Conservation (phyloP, 2,113 vertebrate species). For the Trogon surrucura region DNA sequence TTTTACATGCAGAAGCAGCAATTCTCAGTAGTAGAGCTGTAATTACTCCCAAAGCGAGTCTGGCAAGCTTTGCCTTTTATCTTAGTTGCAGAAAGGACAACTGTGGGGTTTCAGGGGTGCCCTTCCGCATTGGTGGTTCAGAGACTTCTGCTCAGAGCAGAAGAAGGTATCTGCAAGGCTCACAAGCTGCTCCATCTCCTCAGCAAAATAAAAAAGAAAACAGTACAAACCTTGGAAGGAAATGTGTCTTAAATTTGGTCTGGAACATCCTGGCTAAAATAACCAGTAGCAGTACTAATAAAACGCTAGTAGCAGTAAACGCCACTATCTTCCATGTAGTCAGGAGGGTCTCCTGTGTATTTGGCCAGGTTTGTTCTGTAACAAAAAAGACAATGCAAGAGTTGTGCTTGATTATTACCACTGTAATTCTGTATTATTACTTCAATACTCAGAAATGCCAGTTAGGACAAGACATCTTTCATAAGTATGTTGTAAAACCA, state of each 20-base stretch:
- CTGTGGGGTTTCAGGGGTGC: background rate
- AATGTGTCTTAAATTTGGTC: slow-evolving; percentile 87
- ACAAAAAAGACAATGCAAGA: background rate
- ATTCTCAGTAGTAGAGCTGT: background rate
- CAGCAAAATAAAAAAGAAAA: background rate
- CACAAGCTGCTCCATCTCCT: background rate
- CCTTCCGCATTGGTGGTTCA: background rate
- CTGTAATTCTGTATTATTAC: background rate
- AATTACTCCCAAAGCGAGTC: slow-evolving; percentile 10
- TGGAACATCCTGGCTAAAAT: slow-evolving; percentile 86
- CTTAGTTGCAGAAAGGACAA: background rate
- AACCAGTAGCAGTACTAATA: slow-evolving; percentile 84
- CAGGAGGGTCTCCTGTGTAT: slow-evolving; percentile 82
- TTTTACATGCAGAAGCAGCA: slow-evolving; percentile 21
- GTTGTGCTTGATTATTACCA: background rate
- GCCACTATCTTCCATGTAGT: slow-evolving; percentile 90
- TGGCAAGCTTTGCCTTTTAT: background rate
- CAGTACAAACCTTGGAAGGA: slow-evolving; percentile 79
- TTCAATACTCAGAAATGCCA: background rate
- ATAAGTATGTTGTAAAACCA: background rate
- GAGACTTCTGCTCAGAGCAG: background rate
- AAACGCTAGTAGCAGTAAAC: slow-evolving; percentile 86
- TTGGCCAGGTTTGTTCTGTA: slow-evolving; percentile 84
- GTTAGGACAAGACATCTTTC: background rate
- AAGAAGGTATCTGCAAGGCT: background rate